These are phyloP conservation scores for Lemur catta DNA, from an alignment of 2,797 vertebrate genomes.

Conservation along the genomic window DNA sequence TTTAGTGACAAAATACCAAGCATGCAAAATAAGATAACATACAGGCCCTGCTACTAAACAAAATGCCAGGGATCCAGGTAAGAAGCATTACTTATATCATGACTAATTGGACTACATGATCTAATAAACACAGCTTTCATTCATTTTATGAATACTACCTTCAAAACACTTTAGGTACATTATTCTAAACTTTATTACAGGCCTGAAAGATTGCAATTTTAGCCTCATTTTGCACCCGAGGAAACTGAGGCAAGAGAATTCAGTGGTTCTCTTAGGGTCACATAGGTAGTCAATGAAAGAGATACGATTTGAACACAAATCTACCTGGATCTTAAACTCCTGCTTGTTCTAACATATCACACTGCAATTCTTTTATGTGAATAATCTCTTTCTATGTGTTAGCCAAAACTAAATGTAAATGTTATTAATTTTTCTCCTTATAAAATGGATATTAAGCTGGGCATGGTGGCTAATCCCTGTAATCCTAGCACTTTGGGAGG, in stretches of 20 bases:
- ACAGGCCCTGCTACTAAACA: background rate
- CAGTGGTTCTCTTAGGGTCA: background rate
- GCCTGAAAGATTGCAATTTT: background rate
- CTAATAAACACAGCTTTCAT: conserved; percentile 39
- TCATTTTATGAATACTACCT: background rate
- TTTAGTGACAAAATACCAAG: conserved; percentile 38
- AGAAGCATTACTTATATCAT: conserved; percentile 15
- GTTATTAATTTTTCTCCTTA: background rate
- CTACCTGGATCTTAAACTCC: background rate
- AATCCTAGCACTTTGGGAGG: background rate
- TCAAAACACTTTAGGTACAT: background rate
- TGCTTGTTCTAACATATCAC: background rate
- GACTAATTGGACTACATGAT: background rate
- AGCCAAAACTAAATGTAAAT: conserved; percentile 2
- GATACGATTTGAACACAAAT: background rate
- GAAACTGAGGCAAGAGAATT: background rate
- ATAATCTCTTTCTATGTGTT: background rate
- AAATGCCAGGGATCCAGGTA: background rate
- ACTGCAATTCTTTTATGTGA: background rate
- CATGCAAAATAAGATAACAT: conserved; percentile 7
- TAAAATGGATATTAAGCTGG: background rate
- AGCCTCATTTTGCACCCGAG: background rate
- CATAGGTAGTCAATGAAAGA: background rate
- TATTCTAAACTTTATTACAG: background rate
- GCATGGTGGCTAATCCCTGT: background rate